Percentiles rank a stretch among this genome's conserved stretches.
phyloP scores from a whole-genome alignment of 2,888 invertebrate genomes.

The Creontiades dilutus region DNA sequence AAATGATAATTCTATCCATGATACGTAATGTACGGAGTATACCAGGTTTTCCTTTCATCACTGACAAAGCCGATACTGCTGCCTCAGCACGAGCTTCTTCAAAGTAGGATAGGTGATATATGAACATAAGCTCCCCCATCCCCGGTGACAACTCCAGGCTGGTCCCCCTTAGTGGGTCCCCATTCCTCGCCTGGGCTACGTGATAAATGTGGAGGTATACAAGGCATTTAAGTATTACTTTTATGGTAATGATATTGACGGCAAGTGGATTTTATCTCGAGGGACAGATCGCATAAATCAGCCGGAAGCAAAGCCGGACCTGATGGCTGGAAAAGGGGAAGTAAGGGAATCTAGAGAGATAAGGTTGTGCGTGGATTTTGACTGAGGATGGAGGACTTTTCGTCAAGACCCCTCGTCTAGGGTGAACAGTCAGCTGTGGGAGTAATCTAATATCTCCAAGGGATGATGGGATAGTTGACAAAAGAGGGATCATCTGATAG shows the following conservation, averaged over 20 bases:
- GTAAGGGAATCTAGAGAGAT: not conserved
- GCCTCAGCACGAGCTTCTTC: not conserved
- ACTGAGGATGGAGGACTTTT: not conserved
- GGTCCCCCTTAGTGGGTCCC: conserved; percentile 12
- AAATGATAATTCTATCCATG: too few species aligned
- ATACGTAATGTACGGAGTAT: too few species aligned
- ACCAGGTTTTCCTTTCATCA: too few species aligned
- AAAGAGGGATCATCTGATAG: not conserved
- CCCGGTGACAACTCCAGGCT: not conserved
- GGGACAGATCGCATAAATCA: conserved; percentile 66
- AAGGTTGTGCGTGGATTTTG: not conserved
- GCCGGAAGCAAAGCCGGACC: conserved; percentile 45
- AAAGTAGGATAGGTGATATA: not conserved
- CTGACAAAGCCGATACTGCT: not conserved
- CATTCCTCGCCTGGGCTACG: not conserved
- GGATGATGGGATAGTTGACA: not conserved
- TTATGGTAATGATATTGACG: conserved; percentile 69
- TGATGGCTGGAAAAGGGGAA: conserved; percentile 31
- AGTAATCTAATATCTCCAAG: not conserved
- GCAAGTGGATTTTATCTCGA: conserved; percentile 49
- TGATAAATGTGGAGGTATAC: conserved; percentile 62
- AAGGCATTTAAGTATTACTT: conserved; percentile 68
- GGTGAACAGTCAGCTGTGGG: not conserved
- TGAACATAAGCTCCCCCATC: not conserved
- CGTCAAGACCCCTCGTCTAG: not conserved